These are phyloP conservation scores for Operophtera brumata DNA, from an alignment of 2,888 invertebrate genomes.

Conservation along the genomic window DNA sequence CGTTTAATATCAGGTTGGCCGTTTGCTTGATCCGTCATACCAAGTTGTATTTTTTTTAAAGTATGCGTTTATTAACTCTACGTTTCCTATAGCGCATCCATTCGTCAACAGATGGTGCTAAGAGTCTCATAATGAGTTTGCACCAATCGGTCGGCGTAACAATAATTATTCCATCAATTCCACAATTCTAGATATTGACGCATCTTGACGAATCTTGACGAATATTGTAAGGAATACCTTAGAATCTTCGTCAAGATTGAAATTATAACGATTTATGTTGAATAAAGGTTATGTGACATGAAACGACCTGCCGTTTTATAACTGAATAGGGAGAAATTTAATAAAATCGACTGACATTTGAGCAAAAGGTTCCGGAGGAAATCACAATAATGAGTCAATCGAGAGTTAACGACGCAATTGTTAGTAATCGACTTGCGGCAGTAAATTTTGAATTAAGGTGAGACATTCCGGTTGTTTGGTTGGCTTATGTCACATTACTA, in stretches of 20 bases:
- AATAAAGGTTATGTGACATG: too few relatives aligned
- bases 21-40: too few relatives aligned
- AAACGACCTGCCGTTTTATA: neutral
- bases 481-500: neutral
- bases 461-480: neutral
- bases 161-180: too few relatives aligned
- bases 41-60: too few relatives aligned
- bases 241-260: neutral
- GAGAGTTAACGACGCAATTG: slow-evolving; percentile 7
- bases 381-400: slow-evolving; percentile 13
- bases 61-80: too few relatives aligned
- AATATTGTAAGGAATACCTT: neutral
- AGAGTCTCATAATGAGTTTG: too few relatives aligned
- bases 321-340: neutral
- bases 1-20: too few relatives aligned
- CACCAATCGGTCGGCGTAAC: too few relatives aligned
- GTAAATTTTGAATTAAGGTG: slow-evolving; percentile 7
- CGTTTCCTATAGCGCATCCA: too few relatives aligned
- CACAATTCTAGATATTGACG: too few relatives aligned
- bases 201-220: neutral
- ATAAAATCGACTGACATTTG: slow-evolving; percentile 11
- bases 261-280: neutral
- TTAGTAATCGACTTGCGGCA: slow-evolving; percentile 8
- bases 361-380: slow-evolving; percentile 8
- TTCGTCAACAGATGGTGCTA: too few relatives aligned